Evolutionary conservation across 2,797 vertebrate species (phyloP).

Genomic region (Falco berigora): DNA sequence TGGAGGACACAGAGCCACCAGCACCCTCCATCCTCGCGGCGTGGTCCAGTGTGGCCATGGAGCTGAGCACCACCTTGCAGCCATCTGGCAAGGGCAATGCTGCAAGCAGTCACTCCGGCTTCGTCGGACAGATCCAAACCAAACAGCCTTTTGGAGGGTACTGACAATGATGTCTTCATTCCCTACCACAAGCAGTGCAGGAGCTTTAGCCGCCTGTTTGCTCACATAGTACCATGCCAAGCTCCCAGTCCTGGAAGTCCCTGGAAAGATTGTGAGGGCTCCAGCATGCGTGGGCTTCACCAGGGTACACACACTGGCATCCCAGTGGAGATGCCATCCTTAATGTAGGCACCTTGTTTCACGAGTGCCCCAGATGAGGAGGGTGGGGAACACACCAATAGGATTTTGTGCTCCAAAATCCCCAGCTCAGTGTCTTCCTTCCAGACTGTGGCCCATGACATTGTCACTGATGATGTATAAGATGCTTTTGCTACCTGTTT

Average conservation of each 20-base stretch:
- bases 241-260: not conserved
- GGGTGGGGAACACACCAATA: not conserved
- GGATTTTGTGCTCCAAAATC: not conserved
- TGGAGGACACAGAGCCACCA: not conserved
- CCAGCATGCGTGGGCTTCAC: not conserved
- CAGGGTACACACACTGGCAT: accelerated
- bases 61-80: accelerated
- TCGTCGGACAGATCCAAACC: not conserved
- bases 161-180: constrained; percentile 40
- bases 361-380: not conserved
- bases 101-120: accelerated
- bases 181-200: accelerated
- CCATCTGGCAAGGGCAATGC: not conserved
- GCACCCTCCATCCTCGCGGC: not conserved
- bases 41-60: accelerated
- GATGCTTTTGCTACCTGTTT: not conserved
- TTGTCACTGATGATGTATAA: not conserved
- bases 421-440: not conserved
- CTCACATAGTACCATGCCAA: not conserved
- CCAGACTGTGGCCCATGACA: not conserved
- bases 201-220: not conserved
- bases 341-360: not conserved
- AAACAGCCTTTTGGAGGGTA: not conserved
- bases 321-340: not conserved
- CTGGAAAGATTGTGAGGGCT: not conserved